Percentiles rank a stretch among this genome's conserved stretches.
These are phyloP conservation scores for Linurgus olivaceus DNA, from an alignment of 2,797 vertebrate genomes.

Conservation along the genomic window DNA sequence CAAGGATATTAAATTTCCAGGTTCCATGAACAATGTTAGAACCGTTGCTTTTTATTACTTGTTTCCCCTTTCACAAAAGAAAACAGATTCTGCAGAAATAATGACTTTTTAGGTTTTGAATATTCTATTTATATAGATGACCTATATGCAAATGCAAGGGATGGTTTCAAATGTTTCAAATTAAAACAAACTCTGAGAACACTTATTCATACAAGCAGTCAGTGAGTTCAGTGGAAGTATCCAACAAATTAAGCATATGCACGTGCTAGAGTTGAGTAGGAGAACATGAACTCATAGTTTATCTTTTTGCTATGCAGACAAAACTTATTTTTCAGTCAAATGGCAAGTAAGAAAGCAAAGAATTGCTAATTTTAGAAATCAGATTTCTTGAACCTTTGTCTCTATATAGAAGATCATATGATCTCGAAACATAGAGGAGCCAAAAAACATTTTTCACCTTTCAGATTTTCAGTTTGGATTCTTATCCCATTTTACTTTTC, in stretches of 20 bases:
- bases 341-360: neutral
- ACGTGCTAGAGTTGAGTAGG: neutral
- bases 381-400: neutral
- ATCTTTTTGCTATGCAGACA: neutral
- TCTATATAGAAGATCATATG: neutral
- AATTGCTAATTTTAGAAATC: neutral
- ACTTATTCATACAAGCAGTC: neutral
- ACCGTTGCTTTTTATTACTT: neutral
- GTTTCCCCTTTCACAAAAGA: neutral
- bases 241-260: neutral
- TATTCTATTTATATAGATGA: neutral
- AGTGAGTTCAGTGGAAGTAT: neutral
- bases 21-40: neutral
- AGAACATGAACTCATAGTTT: neutral
- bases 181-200: neutral
- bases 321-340: neutral
- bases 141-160: neutral
- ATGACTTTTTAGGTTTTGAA: neutral
- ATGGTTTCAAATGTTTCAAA: neutral
- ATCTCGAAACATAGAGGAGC: neutral
- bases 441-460: neutral
- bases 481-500: neutral
- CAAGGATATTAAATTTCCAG: neutral
- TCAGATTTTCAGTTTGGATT: neutral
- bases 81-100: neutral